Evolutionary conservation across 2,113 vertebrate genomes (phyloP), one percentile per base, ranked within the genome.

Genomic region (Heloderma charlesbogerti): DNA sequence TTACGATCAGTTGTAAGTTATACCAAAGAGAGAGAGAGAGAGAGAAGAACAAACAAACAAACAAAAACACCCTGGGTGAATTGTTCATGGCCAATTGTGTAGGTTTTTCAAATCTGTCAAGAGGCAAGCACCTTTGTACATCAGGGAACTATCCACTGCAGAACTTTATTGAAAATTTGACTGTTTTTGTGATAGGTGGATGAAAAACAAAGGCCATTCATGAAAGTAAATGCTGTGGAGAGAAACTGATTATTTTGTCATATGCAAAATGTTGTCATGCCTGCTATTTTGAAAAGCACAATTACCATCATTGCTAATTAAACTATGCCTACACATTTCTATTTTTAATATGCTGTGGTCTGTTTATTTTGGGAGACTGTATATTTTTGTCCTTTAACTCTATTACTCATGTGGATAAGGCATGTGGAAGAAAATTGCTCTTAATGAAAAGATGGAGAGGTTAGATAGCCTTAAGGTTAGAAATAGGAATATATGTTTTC

Each of bases 401-500:
- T 94, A 40, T 54, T 93, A 92, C n/a, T 43, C 89, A 60, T 83
- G 79, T 72, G 91, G 89, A 60, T 87, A 88, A 63, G 94, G 25
- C 87, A 91, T 89, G 94, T 94, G 92, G 92, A 40, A 95, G 27
- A 87, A 87, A 72, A 48, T 51, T 45, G 66, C 43, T 34, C 9
- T 31, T 16, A 60, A 31, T 88, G 54, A 78, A 77, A 78, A 88
- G 86, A 77, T 78, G 37, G 34, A 72, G 34, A 51, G 10, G 9
- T 63, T 43, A 88, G 54, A 63, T 78, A 88, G 37, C n/a, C n/a
- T 69, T 31, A 8, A 18, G 20, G 43, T 71, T 60, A 60, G 57
- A 78, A 72, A 31, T 20, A 60, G 27, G 27, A 8, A 43, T 60
- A 1, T 13, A 29, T 12, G 3, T 37, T 84, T 63, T 27, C 31